phyloP scores from a whole-genome alignment of 2,797 vertebrate genomes.

The Triplophysa bombifrons region DNA sequence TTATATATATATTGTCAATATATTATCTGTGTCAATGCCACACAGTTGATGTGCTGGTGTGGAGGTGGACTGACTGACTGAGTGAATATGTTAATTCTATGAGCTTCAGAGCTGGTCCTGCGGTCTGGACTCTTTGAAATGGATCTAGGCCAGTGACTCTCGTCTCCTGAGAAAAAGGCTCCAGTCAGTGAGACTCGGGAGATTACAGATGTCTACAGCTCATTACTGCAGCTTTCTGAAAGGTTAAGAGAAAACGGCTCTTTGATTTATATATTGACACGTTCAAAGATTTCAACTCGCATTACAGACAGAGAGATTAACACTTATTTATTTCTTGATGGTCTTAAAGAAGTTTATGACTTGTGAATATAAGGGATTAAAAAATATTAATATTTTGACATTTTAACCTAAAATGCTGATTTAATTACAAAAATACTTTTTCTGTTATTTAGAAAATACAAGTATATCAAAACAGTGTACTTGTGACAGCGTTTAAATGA shows the following conservation, averaged over 20 bases:
- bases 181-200: constrained; percentile 62
- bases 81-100: constrained; percentile 42
- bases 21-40: not conserved
- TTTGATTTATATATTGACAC: constrained; percentile 20
- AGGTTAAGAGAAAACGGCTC: not conserved
- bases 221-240: constrained; percentile 42
- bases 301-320: not conserved
- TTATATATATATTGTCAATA: too few relatives aligned
- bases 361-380: not conserved
- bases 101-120: constrained; percentile 6
- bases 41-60: not conserved
- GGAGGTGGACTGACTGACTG: not conserved
- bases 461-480: too few relatives aligned
- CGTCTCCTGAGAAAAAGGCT: constrained; percentile 43
- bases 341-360: not conserved
- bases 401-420: not conserved
- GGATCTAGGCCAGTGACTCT: constrained; percentile 74
- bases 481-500: too few relatives aligned
- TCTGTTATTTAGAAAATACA: not conserved
- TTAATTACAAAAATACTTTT: not conserved
- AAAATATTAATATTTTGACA: not conserved
- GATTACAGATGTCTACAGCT: constrained; percentile 64
- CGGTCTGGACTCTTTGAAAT: constrained; percentile 67
- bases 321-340: not conserved
- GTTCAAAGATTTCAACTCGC: not conserved